Conservation (phyloP, 2,797 vertebrate genomes). For the Lacerta agilis region DNA sequence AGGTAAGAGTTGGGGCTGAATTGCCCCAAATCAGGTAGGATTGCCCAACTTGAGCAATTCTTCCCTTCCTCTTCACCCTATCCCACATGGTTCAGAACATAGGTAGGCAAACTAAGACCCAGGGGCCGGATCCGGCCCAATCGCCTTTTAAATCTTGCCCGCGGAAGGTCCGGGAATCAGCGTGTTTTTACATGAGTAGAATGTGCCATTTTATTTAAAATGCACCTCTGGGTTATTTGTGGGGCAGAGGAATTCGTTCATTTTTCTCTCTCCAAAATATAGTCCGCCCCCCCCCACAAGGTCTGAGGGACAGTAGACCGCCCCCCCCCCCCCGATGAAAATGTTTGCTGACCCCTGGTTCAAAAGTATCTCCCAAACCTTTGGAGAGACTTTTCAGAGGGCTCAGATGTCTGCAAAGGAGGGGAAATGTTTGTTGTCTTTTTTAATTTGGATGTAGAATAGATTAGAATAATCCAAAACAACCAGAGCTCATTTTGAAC, state of each 20-base stretch:
- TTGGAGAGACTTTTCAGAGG: background rate
- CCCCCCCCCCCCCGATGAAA: too few species aligned
- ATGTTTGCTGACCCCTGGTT: too few species aligned
- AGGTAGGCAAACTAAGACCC: too few species aligned
- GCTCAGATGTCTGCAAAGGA: background rate
- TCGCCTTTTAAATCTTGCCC: too few species aligned
- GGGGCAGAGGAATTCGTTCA: too few species aligned
- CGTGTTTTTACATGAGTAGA: too few species aligned
- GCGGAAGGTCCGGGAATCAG: fast-evolving
- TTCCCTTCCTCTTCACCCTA: background rate
- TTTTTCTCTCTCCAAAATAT: too few species aligned
- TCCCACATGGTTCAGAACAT: background rate
- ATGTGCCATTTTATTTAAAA: too few species aligned
- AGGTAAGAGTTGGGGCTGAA: background rate
- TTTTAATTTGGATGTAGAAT: background rate
- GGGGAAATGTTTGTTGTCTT: background rate
- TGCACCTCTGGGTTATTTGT: too few species aligned
- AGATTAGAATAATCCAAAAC: background rate
- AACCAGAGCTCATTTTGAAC: background rate
- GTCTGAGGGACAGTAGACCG: too few species aligned
- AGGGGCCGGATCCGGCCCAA: too few species aligned
- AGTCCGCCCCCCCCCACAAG: too few species aligned
- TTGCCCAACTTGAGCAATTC: background rate
- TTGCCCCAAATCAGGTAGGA: background rate
- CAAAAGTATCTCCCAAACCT: background rate